Base-by-base conservation (phyloP, 2,797 vertebrate genomes). In the Chrosomus eos region DNA sequence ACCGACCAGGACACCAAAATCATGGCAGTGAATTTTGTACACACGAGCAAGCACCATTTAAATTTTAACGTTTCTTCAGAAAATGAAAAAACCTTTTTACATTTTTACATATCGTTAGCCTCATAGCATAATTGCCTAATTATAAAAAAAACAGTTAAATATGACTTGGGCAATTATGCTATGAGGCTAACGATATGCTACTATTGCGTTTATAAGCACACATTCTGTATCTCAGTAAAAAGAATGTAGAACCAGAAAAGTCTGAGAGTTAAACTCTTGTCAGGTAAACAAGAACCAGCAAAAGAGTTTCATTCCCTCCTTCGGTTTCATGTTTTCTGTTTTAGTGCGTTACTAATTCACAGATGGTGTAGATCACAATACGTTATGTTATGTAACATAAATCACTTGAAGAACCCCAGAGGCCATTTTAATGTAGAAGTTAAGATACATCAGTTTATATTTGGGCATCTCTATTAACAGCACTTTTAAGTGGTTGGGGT, bases 401-500 rank as follows among this genome's bases (percentile, higher is more conserved):
- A 45, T 21, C 1, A 53, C 3, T 36, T 53, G 1, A 45, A 64
- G n/a, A 67, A 79, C 7, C 48, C 19, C 3, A 51, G 11, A 23
- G 26, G 7, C 14, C 14, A 28, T 51, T 23, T 21, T 51, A 23
- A 7, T 60, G 26, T 38, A 38, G 7, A 14, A 26, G 33, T 8
- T n/a, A 72, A 19, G 14, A 5, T 19, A 2, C 16, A 4, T 60
- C 0, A 3, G 26, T 28, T 73, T 31, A 31, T 31, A 3, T 13
- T 76, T 36, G 13, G 23, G 1, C 7, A 60, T 58, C 14, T 40
- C 16, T 58, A 55, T 40, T 18, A 26, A 77, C 26, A 55, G 21
- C 14, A 55, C 51, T 58, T 71, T 73, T 48, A 33, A 73, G 81
- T 82, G 81, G 70, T 73, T 48, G 5, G 68, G 14, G 55, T 72